Conservation (phyloP, 2,113 vertebrate genomes). For the Nothocercus julius region DNA sequence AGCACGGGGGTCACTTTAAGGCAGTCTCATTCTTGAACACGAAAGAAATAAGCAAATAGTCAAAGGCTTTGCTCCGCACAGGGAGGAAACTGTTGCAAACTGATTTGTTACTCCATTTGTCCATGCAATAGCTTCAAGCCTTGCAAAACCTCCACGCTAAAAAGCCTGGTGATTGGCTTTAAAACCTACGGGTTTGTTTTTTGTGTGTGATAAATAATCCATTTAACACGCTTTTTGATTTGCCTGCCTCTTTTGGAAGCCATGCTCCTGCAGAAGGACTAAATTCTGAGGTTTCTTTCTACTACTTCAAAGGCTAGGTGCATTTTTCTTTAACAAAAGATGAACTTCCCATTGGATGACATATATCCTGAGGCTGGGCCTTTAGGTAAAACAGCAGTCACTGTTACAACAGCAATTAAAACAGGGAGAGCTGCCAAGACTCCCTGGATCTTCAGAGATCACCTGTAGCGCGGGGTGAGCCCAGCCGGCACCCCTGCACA, state of each 20-base stretch:
- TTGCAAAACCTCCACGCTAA: background rate
- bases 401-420: background rate
- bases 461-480: background rate
- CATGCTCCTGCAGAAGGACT: fast-evolving
- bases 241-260: fast-evolving
- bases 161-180: background rate
- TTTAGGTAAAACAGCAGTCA: background rate
- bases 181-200: background rate
- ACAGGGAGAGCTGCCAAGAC: background rate
- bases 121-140: background rate
- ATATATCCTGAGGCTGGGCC: fast-evolving
- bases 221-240: fast-evolving
- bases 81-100: background rate
- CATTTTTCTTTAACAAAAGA: background rate
- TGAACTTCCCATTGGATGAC: background rate
- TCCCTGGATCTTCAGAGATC: background rate
- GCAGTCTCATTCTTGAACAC: fast-evolving
- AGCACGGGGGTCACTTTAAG: background rate
- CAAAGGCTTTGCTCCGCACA: background rate
- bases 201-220: background rate
- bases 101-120: background rate
- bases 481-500: fast-evolving
- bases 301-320: background rate
- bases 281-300: background rate
- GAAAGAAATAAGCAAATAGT: background rate